phyloP scores from a whole-genome alignment of 2,888 invertebrate genomes.

The Allygus modestus region DNA sequence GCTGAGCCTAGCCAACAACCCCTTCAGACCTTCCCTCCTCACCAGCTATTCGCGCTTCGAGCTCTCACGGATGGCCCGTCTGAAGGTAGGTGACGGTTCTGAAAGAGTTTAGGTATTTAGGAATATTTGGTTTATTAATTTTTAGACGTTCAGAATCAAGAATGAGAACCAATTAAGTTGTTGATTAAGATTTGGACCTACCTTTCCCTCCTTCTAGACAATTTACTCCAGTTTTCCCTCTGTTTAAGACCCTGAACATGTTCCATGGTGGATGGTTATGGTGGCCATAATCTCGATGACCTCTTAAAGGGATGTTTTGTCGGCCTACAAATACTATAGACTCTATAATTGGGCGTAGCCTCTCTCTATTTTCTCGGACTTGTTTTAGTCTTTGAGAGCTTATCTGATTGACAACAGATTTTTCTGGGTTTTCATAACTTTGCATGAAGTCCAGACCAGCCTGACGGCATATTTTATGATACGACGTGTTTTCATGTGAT shows the following conservation, averaged over 20 bases:
- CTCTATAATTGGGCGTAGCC: not conserved
- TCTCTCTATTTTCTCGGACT: not conserved
- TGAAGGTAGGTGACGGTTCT: not conserved
- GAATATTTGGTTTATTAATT: too few relatives aligned
- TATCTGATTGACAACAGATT: not conserved
- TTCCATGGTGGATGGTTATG: too few relatives aligned
- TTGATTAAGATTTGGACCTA: too few relatives aligned
- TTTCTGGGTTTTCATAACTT: not conserved
- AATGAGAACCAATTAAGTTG: too few relatives aligned
- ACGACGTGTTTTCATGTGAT: not conserved
- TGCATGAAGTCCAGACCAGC: not conserved
- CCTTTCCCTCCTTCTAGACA: too few relatives aligned
- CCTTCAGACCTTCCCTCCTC: not conserved
- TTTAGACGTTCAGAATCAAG: too few relatives aligned
- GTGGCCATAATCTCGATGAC: slow-evolving; percentile 36
- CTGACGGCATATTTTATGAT: not conserved
- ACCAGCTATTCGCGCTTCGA: not conserved
- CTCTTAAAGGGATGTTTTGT: slow-evolving; percentile 18
- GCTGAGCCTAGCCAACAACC: not conserved
- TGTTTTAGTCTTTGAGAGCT: not conserved
- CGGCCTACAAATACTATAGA: not conserved
- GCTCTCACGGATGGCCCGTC: not conserved
- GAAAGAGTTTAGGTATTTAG: not conserved
- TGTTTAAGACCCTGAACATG: too few relatives aligned
- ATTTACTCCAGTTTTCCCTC: too few relatives aligned